Evolutionary conservation across 2,113 vertebrate genomes (phyloP), one percentile per base, ranked within the genome.

Genomic region (Phylloscopus whistleri): DNA sequence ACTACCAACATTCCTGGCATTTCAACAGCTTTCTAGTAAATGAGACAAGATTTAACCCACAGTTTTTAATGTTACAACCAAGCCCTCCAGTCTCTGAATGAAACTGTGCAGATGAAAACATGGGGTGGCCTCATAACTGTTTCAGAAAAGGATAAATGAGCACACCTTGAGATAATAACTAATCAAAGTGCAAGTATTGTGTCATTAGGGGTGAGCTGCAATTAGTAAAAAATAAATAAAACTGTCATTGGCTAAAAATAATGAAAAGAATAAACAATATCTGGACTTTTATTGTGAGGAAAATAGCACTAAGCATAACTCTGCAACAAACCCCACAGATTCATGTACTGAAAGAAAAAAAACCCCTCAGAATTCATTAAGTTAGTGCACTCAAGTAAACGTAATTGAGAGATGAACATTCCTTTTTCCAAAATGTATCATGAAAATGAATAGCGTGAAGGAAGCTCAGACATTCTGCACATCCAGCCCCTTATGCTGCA

Each of bases 221-320:
- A 98, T 98, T 98, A 97, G 93, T 94, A 33, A 35, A 93, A 97
- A 94, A 82, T 90, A 97, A 97, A 97, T 94, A 96, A 97, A 98
- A 77, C 88, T 91, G 92, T 89, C 86, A 63, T 11, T 83, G 95
- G 90, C 92, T 95, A 93, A 97, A 97, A 93, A 92, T 59, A 77
- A 66, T 83, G 70, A n/a, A 84, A 94, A 92, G 6, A 97, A 95
- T 44, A 92, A 97, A 72, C 82, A 95, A 74, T 96, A 96, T 97
- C 96, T 95, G 91, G 75, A 64, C 73, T 84, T 95, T 93, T 93
- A 92, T 84, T 31, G 4, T 92, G 94, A 90, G 59, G 63, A 92
- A 95, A 93, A 89, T 1, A 79, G 35, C 19, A 79, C 43, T 63
- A 46, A 79, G 33, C 37, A 51, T 10, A 66, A 82, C 22, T 70